phyloP scores from a whole-genome alignment of 2,113 vertebrate species.

The Nibea albiflora region DNA sequence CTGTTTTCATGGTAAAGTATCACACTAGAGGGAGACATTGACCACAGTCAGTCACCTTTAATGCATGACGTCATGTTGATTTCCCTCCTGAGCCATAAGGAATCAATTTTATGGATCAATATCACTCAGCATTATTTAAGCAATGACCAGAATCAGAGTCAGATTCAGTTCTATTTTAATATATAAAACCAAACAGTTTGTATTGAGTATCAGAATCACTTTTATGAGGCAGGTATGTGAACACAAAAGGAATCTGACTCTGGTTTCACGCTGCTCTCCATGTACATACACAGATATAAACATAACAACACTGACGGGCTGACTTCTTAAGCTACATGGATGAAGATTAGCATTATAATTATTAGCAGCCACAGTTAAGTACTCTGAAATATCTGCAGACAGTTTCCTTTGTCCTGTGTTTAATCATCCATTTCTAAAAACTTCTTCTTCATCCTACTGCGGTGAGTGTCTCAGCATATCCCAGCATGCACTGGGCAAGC shows the following conservation, averaged over 20 bases:
- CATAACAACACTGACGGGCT: too few species aligned
- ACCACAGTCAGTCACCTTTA: neutral
- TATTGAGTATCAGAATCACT: too few species aligned
- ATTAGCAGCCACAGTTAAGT: neutral
- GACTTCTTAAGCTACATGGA: neutral
- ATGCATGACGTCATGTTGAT: slow-evolving; percentile 2
- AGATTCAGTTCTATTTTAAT: neutral
- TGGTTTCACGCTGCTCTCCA: too few species aligned
- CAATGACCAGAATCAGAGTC: neutral
- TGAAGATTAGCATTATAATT: neutral
- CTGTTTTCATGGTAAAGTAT: slow-evolving; percentile 1
- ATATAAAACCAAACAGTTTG: neutral
- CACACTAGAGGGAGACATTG: slow-evolving; percentile 36
- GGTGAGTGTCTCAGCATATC: neutral
- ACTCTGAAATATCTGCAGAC: neutral
- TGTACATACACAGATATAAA: too few species aligned
- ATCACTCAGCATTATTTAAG: neutral
- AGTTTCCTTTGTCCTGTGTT: neutral
- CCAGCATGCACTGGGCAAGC: slow-evolving; percentile 1
- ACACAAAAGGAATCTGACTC: too few species aligned
- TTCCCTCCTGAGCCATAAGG: neutral
- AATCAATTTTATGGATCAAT: neutral
- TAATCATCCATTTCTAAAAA: neutral
- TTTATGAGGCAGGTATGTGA: too few species aligned
- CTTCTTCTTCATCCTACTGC: neutral